phyloP scores from a whole-genome alignment of 2,888 invertebrate species.

The Ormyrus pomaceus region DNA sequence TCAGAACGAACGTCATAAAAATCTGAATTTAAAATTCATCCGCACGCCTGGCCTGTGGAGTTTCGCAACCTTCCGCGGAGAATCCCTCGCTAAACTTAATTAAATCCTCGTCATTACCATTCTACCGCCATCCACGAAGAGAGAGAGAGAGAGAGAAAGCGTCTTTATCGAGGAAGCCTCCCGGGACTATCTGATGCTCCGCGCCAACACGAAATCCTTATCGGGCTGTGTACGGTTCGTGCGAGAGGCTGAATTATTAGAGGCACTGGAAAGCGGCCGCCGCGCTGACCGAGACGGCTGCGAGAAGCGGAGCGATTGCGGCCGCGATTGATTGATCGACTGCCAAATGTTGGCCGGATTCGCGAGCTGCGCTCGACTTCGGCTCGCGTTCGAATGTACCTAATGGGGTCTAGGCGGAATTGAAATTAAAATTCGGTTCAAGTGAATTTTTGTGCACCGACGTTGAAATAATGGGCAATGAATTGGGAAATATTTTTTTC shows the following conservation, averaged over 20 bases:
- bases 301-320: too few relatives aligned
- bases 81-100: constrained; percentile 40
- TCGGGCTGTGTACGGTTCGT: constrained; percentile 22
- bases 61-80: constrained; percentile 15
- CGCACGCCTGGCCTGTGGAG: constrained; percentile 8
- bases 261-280: too few relatives aligned
- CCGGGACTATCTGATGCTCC: neutral
- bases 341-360: too few relatives aligned
- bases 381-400: too few relatives aligned
- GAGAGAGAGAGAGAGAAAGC: neutral
- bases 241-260: constrained; percentile 26
- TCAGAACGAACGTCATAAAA: constrained; percentile 37
- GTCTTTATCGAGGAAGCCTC: constrained; percentile 27
- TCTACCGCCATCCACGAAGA: constrained; percentile 12
- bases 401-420: too few relatives aligned
- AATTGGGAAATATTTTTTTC: too few relatives aligned
- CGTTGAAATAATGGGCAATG: too few relatives aligned
- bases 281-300: too few relatives aligned
- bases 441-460: too few relatives aligned
- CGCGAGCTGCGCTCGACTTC: too few relatives aligned
- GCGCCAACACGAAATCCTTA: constrained; percentile 29
- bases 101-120: constrained; percentile 49
- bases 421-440: too few relatives aligned
- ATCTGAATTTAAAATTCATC: constrained; percentile 43
- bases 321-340: too few relatives aligned